phyloP scores from a whole-genome alignment of 2,888 invertebrate genomes.

The Chirona hameri region DNA sequence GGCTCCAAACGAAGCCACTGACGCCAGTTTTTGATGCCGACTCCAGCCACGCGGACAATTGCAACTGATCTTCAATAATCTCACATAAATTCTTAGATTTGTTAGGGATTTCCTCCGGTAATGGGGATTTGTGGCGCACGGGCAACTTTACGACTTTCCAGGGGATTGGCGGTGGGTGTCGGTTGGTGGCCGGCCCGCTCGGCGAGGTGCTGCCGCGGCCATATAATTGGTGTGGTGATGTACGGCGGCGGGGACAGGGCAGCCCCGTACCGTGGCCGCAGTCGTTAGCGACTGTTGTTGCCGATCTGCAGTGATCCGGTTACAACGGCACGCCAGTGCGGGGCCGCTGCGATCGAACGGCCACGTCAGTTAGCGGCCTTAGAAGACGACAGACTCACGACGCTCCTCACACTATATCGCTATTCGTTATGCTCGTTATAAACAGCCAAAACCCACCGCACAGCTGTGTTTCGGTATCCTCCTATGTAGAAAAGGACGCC shows the following conservation, averaged over 20 bases:
- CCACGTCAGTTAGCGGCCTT: too few species aligned
- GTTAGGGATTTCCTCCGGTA: conserved; percentile 23
- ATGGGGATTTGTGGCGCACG: conserved; percentile 8
- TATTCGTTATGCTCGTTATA: too few species aligned
- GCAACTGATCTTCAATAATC: conserved; percentile 29
- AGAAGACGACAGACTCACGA: too few species aligned
- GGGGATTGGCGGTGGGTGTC: background rate
- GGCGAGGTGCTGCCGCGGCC: background rate
- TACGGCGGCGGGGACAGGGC: background rate
- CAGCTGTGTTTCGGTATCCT: too few species aligned
- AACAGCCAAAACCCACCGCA: too few species aligned
- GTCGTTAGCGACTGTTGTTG: background rate
- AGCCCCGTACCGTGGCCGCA: background rate
- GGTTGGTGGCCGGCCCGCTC: background rate
- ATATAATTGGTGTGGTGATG: conserved; percentile 10
- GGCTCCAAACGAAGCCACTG: background rate
- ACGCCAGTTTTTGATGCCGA: conserved; percentile 22
- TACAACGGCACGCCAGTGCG: too few species aligned
- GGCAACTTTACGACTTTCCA: conserved; percentile 22
- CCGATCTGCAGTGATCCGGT: too few species aligned
- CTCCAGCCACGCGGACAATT: conserved; percentile 23
- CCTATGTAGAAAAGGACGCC: too few species aligned
- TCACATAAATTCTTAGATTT: conserved; percentile 28
- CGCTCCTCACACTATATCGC: too few species aligned
- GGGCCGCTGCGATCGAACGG: too few species aligned